These are phyloP conservation scores for Argyresthia albistria DNA, from an alignment of 2,888 invertebrate genomes.

Conservation along the genomic window DNA sequence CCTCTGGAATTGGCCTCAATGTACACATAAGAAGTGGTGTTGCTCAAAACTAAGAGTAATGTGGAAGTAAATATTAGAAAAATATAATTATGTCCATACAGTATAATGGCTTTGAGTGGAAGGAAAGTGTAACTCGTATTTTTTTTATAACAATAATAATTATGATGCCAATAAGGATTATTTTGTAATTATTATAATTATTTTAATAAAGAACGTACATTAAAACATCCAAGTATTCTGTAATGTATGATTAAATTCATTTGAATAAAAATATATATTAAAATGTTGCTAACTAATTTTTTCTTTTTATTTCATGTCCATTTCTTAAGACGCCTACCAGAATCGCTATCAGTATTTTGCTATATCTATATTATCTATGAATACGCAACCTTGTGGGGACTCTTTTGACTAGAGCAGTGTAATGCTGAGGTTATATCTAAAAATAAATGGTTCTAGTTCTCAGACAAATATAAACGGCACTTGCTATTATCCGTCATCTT, in stretches of 20 bases:
- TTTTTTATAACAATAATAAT: conserved; percentile 52
- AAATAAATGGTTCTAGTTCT: too few species aligned
- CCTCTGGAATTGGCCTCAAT: too few species aligned
- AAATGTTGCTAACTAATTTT: conserved; percentile 68
- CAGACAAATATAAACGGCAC: too few species aligned
- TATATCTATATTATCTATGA: too few species aligned
- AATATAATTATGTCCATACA: conserved; percentile 41
- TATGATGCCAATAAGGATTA: conserved; percentile 61
- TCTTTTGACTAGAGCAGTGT: too few species aligned
- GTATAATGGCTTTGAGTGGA: conserved; percentile 43
- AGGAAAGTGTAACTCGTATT: conserved; percentile 37
- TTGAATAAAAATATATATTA: conserved; percentile 74
- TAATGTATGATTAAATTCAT: conserved; percentile 71
- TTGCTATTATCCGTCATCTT: too few species aligned
- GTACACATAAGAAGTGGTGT: conserved; percentile 14
- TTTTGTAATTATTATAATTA: conserved; percentile 69
- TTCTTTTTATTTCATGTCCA: conserved; percentile 29
- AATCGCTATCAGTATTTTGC: too few species aligned
- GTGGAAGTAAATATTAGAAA: conserved; percentile 31
- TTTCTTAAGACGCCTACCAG: too few species aligned
- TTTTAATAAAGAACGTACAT: conserved; percentile 65
- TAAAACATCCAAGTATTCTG: conserved; percentile 60
- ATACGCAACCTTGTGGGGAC: too few species aligned
- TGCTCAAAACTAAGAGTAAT: conserved; percentile 45
- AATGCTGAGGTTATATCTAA: too few species aligned